These are phyloP conservation scores for Lathronympha strigana DNA, from an alignment of 2,888 invertebrate species.

Conservation along the genomic window DNA sequence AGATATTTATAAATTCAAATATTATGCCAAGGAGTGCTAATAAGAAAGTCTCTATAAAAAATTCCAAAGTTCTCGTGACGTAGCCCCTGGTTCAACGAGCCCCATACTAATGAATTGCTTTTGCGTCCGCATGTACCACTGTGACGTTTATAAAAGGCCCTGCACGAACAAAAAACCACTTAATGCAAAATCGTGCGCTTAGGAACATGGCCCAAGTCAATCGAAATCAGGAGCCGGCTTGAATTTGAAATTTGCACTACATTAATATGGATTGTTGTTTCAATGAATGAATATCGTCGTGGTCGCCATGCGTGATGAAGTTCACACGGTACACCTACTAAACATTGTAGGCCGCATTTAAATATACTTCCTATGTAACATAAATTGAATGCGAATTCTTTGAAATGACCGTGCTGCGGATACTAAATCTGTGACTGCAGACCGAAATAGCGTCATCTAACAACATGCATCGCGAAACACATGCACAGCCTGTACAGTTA, in stretches of 20 bases:
- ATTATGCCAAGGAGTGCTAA: conserved; percentile 35
- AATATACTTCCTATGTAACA: conserved; percentile 83
- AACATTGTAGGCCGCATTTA: conserved; percentile 81
- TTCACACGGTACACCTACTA: conserved; percentile 82
- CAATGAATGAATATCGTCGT: conserved; percentile 82
- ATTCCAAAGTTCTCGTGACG: conserved; percentile 58
- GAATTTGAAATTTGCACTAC: conserved; percentile 84
- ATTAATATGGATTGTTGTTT: conserved; percentile 84
- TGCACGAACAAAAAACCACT: conserved; percentile 77
- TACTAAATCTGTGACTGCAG: conserved; percentile 66
- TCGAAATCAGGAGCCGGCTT: conserved; percentile 77
- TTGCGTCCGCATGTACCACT: conserved; percentile 58
- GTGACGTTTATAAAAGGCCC: conserved; percentile 74
- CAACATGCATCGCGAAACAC: conserved; percentile 66
- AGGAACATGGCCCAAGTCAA: conserved; percentile 74
- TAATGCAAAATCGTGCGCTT: conserved; percentile 81
- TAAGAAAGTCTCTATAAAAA: conserved; percentile 37
- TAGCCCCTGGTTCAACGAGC: conserved; percentile 53
- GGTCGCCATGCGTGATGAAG: conserved; percentile 82
- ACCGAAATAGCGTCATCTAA: conserved; percentile 77
- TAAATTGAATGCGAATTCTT: conserved; percentile 79
- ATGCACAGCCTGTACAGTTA: conserved; percentile 65
- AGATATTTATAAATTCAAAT: conserved; percentile 32
- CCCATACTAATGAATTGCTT: conserved; percentile 65
- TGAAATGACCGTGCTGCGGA: conserved; percentile 77